Percentiles rank a stretch among this genome's conserved stretches.
Conservation (phyloP, 2,113 vertebrate species). For the Psettodes erumei region DNA sequence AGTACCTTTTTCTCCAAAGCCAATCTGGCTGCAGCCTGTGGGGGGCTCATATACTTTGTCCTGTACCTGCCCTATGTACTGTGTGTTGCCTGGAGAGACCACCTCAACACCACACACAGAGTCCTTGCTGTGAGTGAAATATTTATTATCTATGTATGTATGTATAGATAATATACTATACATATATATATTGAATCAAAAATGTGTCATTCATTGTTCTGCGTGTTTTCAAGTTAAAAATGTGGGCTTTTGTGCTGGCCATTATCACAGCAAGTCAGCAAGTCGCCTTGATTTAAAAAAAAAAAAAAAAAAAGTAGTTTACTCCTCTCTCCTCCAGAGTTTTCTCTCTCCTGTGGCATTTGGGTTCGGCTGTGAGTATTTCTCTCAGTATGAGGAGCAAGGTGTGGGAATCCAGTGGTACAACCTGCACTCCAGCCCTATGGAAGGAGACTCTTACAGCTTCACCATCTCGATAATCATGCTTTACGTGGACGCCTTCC, state of each 20-base stretch:
- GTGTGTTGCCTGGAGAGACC: constrained; percentile 90
- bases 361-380: constrained; percentile 92
- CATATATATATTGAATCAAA: not conserved
- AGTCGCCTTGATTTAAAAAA: no score
- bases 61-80: constrained; percentile 92
- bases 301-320: not conserved
- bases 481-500: constrained; percentile 86
- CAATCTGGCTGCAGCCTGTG: constrained; percentile 91
- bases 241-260: not conserved
- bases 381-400: constrained; percentile 92
- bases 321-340: constrained; percentile 80
- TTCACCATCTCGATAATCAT: constrained; percentile 83
- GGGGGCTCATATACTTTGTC: constrained; percentile 90
- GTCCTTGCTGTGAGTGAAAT: constrained; percentile 84
- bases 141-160: no score
- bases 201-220: not conserved
- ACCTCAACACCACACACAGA: constrained; percentile 78
- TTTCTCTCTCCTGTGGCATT: constrained; percentile 94
- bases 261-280: not conserved
- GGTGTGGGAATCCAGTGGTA: constrained; percentile 91
- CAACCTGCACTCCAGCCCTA: constrained; percentile 83
- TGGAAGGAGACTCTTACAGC: constrained; percentile 87
- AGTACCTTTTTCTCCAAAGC: constrained; percentile 90
- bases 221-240: no score
- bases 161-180: no score